Base-by-base conservation (phyloP, 2,888 invertebrate genomes). In the Acrobasis repandana region DNA sequence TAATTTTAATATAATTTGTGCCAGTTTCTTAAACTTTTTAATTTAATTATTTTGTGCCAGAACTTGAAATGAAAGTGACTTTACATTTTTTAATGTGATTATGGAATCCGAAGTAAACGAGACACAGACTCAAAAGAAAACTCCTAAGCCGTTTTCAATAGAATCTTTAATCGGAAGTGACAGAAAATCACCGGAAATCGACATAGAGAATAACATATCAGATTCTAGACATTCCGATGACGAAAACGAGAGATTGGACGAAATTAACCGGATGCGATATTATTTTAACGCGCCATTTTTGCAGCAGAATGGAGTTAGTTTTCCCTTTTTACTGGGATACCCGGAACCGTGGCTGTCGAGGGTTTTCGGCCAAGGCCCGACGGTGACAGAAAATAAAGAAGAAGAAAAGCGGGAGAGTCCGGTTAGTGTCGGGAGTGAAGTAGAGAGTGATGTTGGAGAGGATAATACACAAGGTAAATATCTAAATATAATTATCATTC, bases 81-180 rank as follows among this genome's bases (percentile, higher is more conserved):
- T 58, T 62, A 20, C 38, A 38, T 36, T 18, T 38, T 46, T 15
- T 52, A 70, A 63, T 5, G 58, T 63, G 10, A 54, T 51, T 65
- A 81, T 82, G 91, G 88, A 90, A 65, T 85, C 86, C 0, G 84
- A 89, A 73, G 72, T 87, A 36, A 70, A 68, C 1, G 85, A 85
- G 65, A 86, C 85, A 0, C 82, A 85, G 69, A 85, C 83, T 0
- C 81, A 84, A 63, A 88, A 88, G 62, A 90, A 83, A 72, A 88
- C 90, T 58, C 94, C 94, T 3, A 93, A 93, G 70, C 93, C 94
- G 1, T 94, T 94, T 78, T 93, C 94, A 0, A 94, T 94, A 52
- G 94, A 94, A 79, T 94, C 94, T 1, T 73, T 94, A 33, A 94
- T 94, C 20, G 93, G 93, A 0, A 75, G 65, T 33, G 83, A 86